Conservation (phyloP, 1,140 invertebrate genomes). For the Chlorops oryzae region DNA sequence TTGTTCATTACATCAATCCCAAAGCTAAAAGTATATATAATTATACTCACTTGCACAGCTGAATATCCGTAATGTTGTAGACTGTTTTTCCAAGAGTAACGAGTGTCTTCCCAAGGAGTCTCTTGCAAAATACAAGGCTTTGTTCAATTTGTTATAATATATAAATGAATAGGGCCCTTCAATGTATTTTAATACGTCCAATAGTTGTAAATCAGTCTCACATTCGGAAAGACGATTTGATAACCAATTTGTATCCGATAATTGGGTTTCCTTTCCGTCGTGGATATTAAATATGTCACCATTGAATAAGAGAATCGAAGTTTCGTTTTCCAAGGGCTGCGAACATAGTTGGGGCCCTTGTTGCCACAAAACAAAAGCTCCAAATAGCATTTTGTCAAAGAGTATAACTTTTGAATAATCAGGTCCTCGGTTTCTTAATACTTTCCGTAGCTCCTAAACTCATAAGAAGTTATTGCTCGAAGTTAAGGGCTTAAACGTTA, state of each 20-base stretch:
- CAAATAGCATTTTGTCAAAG: conserved; percentile 2
- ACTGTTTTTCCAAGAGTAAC: conserved; percentile 59
- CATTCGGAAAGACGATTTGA: conserved; percentile 3
- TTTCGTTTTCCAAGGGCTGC: conserved; percentile 57
- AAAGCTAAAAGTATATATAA: too few relatives aligned
- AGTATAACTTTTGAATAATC: not conserved
- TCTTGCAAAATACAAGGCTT: conserved; percentile 73
- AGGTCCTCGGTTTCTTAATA: conserved; percentile 9
- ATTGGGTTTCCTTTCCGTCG: conserved; percentile 7
- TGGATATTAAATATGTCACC: conserved; percentile 66
- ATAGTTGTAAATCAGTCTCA: not conserved
- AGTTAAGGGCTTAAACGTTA: too few relatives aligned
- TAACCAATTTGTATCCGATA: conserved; percentile 13
- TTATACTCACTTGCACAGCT: conserved; percentile 55
- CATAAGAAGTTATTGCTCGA: too few relatives aligned
- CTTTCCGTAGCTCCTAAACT: too few relatives aligned
- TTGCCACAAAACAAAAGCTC: conserved; percentile 53
- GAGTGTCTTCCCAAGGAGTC: conserved; percentile 81
- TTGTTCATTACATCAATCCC: too few relatives aligned
- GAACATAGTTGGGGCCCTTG: conserved; percentile 54
- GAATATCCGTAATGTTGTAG: conserved; percentile 51
- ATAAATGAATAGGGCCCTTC: conserved; percentile 79
- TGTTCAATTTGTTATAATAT: conserved; percentile 60
- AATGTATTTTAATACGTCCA: conserved; percentile 39
- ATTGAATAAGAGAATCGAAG: conserved; percentile 68